Evolutionary conservation across 64 coral and sea anemone genomes (phyloP), one percentile per base, ranked within the genome.

Genomic region (Stichodactyla mertensii): DNA sequence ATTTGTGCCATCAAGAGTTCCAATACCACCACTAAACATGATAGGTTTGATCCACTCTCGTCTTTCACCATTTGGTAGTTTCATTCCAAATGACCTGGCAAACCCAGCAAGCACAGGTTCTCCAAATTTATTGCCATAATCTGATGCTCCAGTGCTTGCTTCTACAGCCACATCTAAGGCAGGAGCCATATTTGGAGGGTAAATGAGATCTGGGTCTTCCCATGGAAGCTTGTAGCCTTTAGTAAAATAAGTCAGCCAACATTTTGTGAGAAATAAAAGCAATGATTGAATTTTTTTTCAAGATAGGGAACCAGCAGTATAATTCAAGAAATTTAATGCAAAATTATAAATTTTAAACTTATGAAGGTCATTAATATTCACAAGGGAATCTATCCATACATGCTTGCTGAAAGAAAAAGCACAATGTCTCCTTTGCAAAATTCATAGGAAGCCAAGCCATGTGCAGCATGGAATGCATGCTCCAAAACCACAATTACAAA

Each of bases 41-140:
- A 98, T 98, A 7, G 95, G 95, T 23, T 98, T 98, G 52, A 98
- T 87, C 95, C 95, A 98, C 66, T 98, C 95, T 82, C 95, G 89
- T 36, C 95, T 80, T 51, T 94, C 86, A 53, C 79, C 80, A 90
- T 82, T 91, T 77, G 92, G 71, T 59, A 94, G 23, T 69, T 82
- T 81, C 92, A 98, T 92, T 80, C 95, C 95, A 94, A 98, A 94
- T 23, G 95, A 98, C 52, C 95, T 83, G 16, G 92, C 92, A 98
- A 98, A 98, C 5, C 95, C 95, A 86, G 92, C 54, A 10, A 98
- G 85, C n/a, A 98, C 95, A 74, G 95, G 95, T 71, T 98, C 95
- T 36, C 95, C 95, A 90, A 98, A 98, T 85, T 98, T 98, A 64
- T 98, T 98, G 7, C 95, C 95, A 77, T 98, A 98, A 52, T 98